Evolutionary conservation across 2,113 vertebrate genomes (phyloP), one percentile per base, ranked within the genome.

Genomic region (Thryonomys swinderianus): DNA sequence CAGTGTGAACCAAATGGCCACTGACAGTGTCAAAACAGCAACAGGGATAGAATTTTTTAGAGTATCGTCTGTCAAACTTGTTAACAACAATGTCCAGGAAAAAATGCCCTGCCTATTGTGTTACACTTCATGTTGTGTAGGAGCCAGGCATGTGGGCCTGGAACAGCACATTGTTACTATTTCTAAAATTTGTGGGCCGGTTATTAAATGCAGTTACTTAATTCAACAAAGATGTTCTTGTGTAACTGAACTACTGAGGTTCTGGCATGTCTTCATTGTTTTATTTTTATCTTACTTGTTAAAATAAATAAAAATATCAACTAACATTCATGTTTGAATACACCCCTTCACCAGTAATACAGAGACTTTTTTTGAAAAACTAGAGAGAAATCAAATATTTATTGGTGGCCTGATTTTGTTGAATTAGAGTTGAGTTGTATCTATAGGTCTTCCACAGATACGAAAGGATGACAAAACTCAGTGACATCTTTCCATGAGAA

Each of bases 311-410:
- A 80, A 96, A 84, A 85, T 59, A 61, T 78, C n/a, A 74, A 3
- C 42, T 67, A 73, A 79, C 1, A 66, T 32, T 88, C 27, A 66
- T n/a, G 11, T 23, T 7, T 61, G 23, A 94, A 64, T 83, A 76
- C 20, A 81, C 0, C 62, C 64, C 87, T 27, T 78, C n/a, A n/a
- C 81, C 45, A 66, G 11, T n/a, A 88, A 71, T 79, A 5, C 7
- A 5, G 82, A 13, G 25, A 61, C 13, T 92, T 85, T 53, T 83
- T 83, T 93, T 95, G n/a, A 64, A 78, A 87, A 93, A 78, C 27
- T 57, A 57, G 5, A 85, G 37, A 82, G 59, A 73, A 91, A 25
- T 61, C 25, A 61, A 45, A 7, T 18, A 88, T 92, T 84, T 83
- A 85, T 91, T 85, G 27, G 40, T 21, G 61, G 67, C 62, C 5